phyloP scores from a whole-genome alignment of 2,113 vertebrate genomes.

The Geococcyx californianus region DNA sequence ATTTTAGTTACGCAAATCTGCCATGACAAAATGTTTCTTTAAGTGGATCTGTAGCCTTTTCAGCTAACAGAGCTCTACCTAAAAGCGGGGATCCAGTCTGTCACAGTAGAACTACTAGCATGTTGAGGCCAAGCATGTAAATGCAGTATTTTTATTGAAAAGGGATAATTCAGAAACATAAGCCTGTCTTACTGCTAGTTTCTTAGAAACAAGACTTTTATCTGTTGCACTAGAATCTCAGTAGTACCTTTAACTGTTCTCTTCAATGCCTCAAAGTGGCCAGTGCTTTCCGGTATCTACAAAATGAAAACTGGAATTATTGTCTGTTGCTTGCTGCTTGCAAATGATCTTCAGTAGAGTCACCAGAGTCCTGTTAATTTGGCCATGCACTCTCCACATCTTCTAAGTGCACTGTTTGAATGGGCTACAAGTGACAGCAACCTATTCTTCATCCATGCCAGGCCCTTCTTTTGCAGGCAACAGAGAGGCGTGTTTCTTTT shows the following conservation, averaged over 20 bases:
- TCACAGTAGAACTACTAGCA: background rate
- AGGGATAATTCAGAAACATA: background rate
- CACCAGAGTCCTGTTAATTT: background rate
- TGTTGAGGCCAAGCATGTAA: background rate
- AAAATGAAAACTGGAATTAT: background rate
- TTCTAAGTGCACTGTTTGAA: background rate
- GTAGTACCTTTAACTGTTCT: background rate
- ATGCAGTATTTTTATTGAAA: background rate
- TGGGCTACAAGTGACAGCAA: background rate
- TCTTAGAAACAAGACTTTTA: background rate
- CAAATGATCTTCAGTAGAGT: background rate
- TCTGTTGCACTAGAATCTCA: background rate
- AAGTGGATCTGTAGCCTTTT: background rate
- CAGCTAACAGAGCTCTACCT: background rate
- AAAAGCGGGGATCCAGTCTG: background rate
- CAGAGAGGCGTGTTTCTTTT: background rate
- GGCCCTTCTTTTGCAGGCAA: background rate
- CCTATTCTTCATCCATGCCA: background rate
- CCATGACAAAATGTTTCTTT: background rate
- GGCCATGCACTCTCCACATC: fast-evolving
- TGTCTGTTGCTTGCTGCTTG: background rate
- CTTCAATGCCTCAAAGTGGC: background rate
- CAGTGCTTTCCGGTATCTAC: background rate
- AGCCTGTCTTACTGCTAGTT: background rate
- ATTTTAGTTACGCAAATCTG: background rate